Base-by-base conservation (phyloP, 2,113 vertebrate genomes). In the Baryphthengus martii region DNA sequence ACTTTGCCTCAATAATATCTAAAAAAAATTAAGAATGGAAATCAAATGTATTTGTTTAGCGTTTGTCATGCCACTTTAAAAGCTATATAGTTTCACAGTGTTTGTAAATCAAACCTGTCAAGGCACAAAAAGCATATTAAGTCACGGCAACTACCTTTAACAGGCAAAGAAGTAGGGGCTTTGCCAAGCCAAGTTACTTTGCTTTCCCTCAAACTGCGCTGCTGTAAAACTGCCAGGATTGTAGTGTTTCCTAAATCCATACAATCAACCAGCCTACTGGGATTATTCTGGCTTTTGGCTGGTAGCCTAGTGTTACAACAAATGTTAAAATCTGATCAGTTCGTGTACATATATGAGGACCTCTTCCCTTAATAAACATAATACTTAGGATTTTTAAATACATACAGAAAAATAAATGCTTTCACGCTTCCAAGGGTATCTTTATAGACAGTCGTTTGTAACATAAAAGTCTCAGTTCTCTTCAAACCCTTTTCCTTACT, bases 361-460 rank as follows among this genome's bases (percentile, higher is more conserved):
- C 29, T 90, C 52, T 72, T 81, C 33, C 45, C 33, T 66, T 52
- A 59, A 78, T 23, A 84, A 80, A 67, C 1, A 90, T 59, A 90
- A 95, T 90, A 90, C 87, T 90, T 79, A 74, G 12, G 10, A 65
- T 72, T 94, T 96, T 91, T 19, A 72, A 94, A 79, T 47, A 52
- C 25, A 45, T 42, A 24, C 9, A 37, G 33, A 35, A 90, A 68
- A 70, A 90, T 7, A 86, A 50, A 89, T 40, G 21, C 10, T 26
- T 81, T 75, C 63, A 58, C 13, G 33, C 26, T 86, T 93, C 35
- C 63, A 6, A 15, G 5, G 4, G 14, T 37, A 73, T 77, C 90
- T 63, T 62, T 47, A 47, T 6, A 88, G 35, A 59, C 4, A 77
- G 21, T 40, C 13, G 61, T 37, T 58, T 78, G 25, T 47, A 63